Base-by-base conservation (phyloP, 2,113 vertebrate genomes). In the Suncus etruscus region DNA sequence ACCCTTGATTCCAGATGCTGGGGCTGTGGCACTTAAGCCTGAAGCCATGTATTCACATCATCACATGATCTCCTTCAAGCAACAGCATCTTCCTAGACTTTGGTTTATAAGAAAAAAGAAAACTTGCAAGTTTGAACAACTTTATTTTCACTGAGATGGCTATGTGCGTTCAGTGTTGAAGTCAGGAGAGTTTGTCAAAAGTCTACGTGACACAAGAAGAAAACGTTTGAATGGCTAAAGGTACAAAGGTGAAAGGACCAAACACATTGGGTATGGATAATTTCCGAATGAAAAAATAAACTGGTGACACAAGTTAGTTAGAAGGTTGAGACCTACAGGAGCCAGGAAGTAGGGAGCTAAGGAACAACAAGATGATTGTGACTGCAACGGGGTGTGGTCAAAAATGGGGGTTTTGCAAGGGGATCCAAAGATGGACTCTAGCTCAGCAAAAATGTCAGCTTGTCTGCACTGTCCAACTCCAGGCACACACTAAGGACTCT, bases 221-320 rank as follows among this genome's bases (percentile, higher is more conserved):
- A 29, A 68, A 61, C 45, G 27, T 39, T 39, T 39, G 39, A 15
- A 82, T 45, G 20, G 85, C 32, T 90, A 61, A 39, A 75, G 82
- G 15, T 12, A 47, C 48, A 87, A 61, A 78, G 47, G 83, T 85
- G 66, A 87, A 83, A 80, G 61, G 65, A 76, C 84, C 31, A 48
- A 58, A 91, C 94, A 73, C 75, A 91, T 77, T 61, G 58, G 68
- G 27, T 51, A 68, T 7, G 66, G 70, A 25, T n/a, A 32, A 48
- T 61, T 78, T 31, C 11, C 39, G 39, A 74, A 66, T 16, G 70
- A 45, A 92, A 54, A 73, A 80, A 29, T 20, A 79, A 81, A 86
- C 24, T 22, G 2, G 51, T 76, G 51, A 86, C 51, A 20, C 69
- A 73, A 45, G 79, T 87, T 72, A 73, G 31, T 16, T n/a, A 61